phyloP scores from a whole-genome alignment of 2,888 invertebrate species.

The Ophion obscuratus region DNA sequence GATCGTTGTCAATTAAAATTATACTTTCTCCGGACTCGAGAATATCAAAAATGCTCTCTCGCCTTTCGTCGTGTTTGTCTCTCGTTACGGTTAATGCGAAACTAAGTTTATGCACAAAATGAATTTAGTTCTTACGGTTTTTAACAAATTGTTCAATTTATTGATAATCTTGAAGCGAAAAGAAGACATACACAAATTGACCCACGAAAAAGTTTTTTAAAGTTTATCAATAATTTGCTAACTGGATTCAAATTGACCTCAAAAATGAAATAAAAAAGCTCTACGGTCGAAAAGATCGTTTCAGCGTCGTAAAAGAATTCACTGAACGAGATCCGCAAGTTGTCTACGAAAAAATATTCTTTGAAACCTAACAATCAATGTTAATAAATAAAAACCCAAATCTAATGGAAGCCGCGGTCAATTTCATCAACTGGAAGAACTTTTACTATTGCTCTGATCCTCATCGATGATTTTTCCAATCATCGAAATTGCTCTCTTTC shows the following conservation, averaged over 20 bases:
- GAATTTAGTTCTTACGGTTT: no score
- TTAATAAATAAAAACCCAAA: background rate
- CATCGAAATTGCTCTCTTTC: background rate
- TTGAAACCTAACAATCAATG: background rate
- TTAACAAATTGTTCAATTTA: no score
- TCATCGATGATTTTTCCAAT: background rate
- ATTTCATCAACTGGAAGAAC: background rate
- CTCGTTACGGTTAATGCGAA: no score
- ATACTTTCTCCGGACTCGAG: background rate
- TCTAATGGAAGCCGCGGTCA: background rate
- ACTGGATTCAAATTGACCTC: background rate
- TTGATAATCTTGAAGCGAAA: no score
- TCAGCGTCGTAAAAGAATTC: background rate
- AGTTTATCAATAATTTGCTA: background rate
- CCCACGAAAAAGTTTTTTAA: background rate
- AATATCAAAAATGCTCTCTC: background rate
- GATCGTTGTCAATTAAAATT: background rate
- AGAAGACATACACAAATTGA: background rate
- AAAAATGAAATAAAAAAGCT: background rate
- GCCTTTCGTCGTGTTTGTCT: no score
- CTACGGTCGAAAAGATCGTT: background rate
- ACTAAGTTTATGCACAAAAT: no score
- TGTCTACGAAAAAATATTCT: background rate
- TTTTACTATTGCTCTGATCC: background rate
- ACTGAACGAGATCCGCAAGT: background rate